Percentiles rank a stretch among this genome's conserved stretches.
These are phyloP conservation scores for Pseudococcus viburni DNA, from an alignment of 2,888 invertebrate genomes.

Conservation along the genomic window DNA sequence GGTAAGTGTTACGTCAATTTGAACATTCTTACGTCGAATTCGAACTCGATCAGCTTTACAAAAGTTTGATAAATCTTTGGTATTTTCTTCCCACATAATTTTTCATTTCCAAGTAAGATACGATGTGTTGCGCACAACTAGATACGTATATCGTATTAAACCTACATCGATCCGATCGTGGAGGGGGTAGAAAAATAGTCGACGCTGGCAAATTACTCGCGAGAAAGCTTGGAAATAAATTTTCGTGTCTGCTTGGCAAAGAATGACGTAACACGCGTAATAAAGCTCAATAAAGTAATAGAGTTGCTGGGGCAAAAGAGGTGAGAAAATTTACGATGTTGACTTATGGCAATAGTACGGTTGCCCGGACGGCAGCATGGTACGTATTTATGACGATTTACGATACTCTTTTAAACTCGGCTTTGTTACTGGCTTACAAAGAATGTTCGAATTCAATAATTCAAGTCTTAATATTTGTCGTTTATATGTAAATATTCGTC, in stretches of 20 bases:
- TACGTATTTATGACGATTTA: slow-evolving; percentile 41
- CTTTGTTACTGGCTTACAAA: slow-evolving; percentile 36
- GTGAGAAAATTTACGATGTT: slow-evolving; percentile 61
- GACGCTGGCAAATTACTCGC: not conserved
- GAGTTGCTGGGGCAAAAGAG: not conserved
- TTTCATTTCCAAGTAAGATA: too few relatives aligned
- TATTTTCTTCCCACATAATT: too few relatives aligned
- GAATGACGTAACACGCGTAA: slow-evolving; percentile 20
- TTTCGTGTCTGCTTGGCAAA: not conserved
- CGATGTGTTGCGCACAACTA: too few relatives aligned
- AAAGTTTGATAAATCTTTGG: too few relatives aligned
- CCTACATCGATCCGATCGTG: not conserved
- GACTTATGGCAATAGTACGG: slow-evolving; percentile 12
- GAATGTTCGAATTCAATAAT: slow-evolving; percentile 55
- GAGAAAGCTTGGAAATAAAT: not conserved
- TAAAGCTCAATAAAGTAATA: slow-evolving; percentile 54
- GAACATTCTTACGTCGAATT: too few relatives aligned
- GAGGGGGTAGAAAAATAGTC: not conserved
- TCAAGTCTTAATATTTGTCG: slow-evolving; percentile 60
- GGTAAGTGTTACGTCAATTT: too few relatives aligned
- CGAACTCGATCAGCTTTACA: too few relatives aligned
- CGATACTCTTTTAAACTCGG: slow-evolving; percentile 12
- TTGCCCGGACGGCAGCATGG: not conserved
- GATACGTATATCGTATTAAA: not conserved
- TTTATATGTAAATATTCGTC: slow-evolving; percentile 65